phyloP scores from a whole-genome alignment of 1,140 invertebrate genomes.

The Bombus pyrosoma region DNA sequence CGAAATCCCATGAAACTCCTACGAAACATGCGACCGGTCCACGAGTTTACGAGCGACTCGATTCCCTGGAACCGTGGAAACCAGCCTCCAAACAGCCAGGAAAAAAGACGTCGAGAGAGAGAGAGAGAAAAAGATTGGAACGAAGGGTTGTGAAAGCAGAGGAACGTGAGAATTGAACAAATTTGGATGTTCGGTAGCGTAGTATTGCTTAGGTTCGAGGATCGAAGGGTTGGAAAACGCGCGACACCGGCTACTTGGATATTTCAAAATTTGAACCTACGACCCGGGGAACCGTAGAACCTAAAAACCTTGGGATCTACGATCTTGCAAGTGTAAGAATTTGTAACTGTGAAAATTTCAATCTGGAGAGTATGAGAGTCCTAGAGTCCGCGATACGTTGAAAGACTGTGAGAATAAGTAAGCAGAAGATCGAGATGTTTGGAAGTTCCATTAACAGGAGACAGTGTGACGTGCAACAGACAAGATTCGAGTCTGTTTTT shows the following conservation, averaged over 20 bases:
- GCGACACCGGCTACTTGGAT: too few species aligned
- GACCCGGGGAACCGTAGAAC: background rate
- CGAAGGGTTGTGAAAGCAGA: too few species aligned
- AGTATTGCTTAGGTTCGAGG: too few species aligned
- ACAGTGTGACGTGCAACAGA: background rate
- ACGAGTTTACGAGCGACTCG: constrained; percentile 15
- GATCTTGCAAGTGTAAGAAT: background rate
- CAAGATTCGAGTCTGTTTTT: background rate
- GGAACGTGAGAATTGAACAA: background rate
- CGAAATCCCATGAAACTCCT: constrained; percentile 37
- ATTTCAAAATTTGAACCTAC: background rate
- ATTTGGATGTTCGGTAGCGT: background rate
- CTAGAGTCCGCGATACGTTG: background rate
- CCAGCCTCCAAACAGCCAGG: background rate
- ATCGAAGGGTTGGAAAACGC: too few species aligned
- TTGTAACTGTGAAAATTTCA: background rate
- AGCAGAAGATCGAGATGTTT: constrained; percentile 19
- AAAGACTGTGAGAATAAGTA: background rate
- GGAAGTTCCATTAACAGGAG: background rate
- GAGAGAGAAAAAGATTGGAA: background rate
- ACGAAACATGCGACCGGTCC: constrained; percentile 18
- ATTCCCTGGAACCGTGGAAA: background rate
- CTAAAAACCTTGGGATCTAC: background rate
- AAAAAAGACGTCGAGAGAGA: background rate
- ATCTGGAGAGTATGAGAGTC: background rate